Percentiles rank a stretch among this genome's conserved stretches.
These are phyloP conservation scores for Scotopteryx bipunctaria DNA, from an alignment of 2,888 invertebrate species.

Conservation along the genomic window DNA sequence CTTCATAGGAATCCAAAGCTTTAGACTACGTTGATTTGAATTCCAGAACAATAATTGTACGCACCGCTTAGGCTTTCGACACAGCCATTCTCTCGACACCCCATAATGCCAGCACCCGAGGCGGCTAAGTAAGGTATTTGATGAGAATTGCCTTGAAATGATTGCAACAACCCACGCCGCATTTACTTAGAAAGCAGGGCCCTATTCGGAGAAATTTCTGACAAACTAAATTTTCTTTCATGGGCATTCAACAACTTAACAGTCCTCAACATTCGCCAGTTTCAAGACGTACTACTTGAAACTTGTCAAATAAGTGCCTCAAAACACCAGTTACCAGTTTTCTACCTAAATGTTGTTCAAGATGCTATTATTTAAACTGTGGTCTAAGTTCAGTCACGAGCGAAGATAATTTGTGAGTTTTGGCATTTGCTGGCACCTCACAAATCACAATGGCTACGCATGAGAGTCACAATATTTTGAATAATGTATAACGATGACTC, in stretches of 20 bases:
- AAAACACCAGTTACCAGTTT: neutral
- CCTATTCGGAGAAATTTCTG: neutral
- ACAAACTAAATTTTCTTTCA: too few relatives aligned
- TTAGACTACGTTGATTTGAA: conserved; percentile 11
- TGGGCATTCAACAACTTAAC: too few relatives aligned
- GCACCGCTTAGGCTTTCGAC: conserved; percentile 25
- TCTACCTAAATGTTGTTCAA: neutral
- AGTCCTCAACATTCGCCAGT: too few relatives aligned
- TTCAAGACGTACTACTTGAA: too few relatives aligned
- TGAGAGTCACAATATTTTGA: conserved; percentile 35
- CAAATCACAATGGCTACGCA: conserved; percentile 36
- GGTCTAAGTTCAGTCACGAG: conserved; percentile 73
- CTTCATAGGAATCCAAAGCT: neutral
- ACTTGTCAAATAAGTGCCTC: too few relatives aligned
- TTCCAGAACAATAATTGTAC: conserved; percentile 24
- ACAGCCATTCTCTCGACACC: conserved; percentile 23
- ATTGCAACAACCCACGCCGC: conserved; percentile 53
- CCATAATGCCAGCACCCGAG: conserved; percentile 39
- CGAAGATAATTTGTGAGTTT: conserved; percentile 73
- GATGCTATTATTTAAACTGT: conserved; percentile 17
- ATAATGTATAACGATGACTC: conserved; percentile 9
- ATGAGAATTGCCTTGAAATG: conserved; percentile 62
- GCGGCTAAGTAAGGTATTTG: conserved; percentile 51
- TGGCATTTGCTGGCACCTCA: conserved; percentile 62
- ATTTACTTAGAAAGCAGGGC: conserved; percentile 9